Conservation (phyloP, 2,888 invertebrate genomes). For the Lampropteryx suffumata region DNA sequence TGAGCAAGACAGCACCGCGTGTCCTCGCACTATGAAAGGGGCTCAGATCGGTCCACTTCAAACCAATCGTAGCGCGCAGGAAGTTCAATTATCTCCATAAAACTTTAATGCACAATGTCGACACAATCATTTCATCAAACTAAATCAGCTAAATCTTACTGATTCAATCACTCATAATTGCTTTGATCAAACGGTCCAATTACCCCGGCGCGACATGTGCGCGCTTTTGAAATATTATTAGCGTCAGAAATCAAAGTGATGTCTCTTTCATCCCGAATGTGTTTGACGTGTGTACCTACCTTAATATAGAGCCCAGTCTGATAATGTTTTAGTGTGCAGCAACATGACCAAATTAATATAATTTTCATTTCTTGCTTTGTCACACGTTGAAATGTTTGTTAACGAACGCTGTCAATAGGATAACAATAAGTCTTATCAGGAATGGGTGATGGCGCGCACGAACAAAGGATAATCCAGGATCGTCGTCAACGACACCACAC, state of each 20-base stretch:
- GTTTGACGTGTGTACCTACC: conserved; percentile 13
- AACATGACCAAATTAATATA: background rate
- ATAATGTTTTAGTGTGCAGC: background rate
- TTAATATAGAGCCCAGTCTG: background rate
- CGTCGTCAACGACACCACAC: conserved; percentile 58
- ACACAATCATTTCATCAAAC: conserved; percentile 81
- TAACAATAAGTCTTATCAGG: conserved; percentile 61
- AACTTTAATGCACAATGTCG: conserved; percentile 76
- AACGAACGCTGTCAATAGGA: conserved; percentile 45
- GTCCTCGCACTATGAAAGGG: conserved; percentile 66
- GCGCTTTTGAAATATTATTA: conserved; percentile 29
- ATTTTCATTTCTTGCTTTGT: background rate
- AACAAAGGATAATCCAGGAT: conserved; percentile 76
- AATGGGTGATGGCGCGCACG: conserved; percentile 62
- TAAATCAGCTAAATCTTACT: conserved; percentile 72
- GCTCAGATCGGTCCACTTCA: conserved; percentile 60
- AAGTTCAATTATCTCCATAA: conserved; percentile 81
- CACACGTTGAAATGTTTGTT: conserved; percentile 19
- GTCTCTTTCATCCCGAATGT: conserved; percentile 25
- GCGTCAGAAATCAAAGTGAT: conserved; percentile 28
- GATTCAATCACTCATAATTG: conserved; percentile 71
- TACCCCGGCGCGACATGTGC: conserved; percentile 42
- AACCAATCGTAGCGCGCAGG: conserved; percentile 73
- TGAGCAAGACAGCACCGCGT: conserved; percentile 34
- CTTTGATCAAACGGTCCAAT: conserved; percentile 66